These are phyloP conservation scores for Xylota sylvarum DNA, from an alignment of 2,888 invertebrate genomes.

Conservation along the genomic window DNA sequence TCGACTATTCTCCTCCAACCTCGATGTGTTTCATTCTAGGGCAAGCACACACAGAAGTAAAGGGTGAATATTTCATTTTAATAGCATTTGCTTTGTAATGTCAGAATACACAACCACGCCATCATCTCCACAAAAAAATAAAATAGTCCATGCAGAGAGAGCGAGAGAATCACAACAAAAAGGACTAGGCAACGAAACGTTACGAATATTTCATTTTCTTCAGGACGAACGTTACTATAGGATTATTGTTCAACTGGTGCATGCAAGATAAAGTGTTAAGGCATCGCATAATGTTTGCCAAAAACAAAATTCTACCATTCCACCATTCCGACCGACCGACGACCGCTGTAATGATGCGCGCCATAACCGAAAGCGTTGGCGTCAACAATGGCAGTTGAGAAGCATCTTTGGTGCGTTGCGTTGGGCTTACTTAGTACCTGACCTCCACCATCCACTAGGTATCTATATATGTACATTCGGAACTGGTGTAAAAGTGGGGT, in stretches of 20 bases:
- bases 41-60: conserved; percentile 44
- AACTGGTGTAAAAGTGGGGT: background rate
- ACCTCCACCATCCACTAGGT: conserved; percentile 12
- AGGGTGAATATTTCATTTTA: conserved; percentile 68
- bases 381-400: conserved; percentile 19
- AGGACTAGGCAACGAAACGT: conserved; percentile 32
- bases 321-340: background rate
- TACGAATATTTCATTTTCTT: conserved; percentile 47
- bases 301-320: conserved; percentile 24
- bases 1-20: background rate
- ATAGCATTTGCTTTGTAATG: conserved; percentile 66
- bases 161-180: conserved; percentile 19
- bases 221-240: conserved; percentile 45
- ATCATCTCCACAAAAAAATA: conserved; percentile 22
- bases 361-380: conserved; percentile 22
- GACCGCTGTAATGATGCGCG: conserved; percentile 13
- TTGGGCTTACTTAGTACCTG: conserved; percentile 38
- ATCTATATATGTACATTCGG: background rate
- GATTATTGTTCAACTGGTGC: conserved; percentile 70
- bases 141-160: conserved; percentile 16
- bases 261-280: conserved; percentile 68
- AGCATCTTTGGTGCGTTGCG: conserved; percentile 27
- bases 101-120: conserved; percentile 55
- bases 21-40: conserved; percentile 29
- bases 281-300: conserved; percentile 64